phyloP scores from a whole-genome alignment of 2,113 vertebrate species.

The Zosterops pallidus region DNA sequence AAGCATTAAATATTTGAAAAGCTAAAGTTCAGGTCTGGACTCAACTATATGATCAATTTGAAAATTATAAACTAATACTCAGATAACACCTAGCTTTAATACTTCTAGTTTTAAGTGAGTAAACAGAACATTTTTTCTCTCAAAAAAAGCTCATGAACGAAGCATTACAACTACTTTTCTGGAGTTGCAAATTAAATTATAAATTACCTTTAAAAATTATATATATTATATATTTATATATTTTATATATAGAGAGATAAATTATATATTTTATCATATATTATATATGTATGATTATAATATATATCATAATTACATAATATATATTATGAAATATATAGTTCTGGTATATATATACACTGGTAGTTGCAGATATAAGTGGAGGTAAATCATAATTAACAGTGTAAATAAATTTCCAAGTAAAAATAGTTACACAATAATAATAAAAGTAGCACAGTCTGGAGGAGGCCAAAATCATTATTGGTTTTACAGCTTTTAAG shows the following conservation, averaged over 20 bases:
- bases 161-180: neutral
- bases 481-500: neutral
- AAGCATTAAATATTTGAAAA: neutral
- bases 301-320: no score
- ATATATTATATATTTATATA: no score
- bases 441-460: neutral
- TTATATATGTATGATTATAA: no score
- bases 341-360: neutral
- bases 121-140: neutral
- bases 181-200: neutral
- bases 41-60: neutral
- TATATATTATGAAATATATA: neutral
- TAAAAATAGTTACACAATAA: neutral
- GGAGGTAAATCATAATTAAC: neutral
- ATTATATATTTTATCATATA: no score
- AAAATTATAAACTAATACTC: neutral
- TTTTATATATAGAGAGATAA: no score
- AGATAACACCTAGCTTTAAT: neutral
- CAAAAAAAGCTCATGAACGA: neutral
- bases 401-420: neutral
- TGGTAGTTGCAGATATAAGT: neutral
- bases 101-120: neutral
- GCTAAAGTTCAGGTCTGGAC: neutral
- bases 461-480: neutral
- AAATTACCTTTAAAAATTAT: neutral